Evolutionary conservation across 30 jellyfish, hydroid and myxozoan genomes (phyloP), one percentile per base, ranked within the genome.

Genomic region (Aurelia coerulea): DNA sequence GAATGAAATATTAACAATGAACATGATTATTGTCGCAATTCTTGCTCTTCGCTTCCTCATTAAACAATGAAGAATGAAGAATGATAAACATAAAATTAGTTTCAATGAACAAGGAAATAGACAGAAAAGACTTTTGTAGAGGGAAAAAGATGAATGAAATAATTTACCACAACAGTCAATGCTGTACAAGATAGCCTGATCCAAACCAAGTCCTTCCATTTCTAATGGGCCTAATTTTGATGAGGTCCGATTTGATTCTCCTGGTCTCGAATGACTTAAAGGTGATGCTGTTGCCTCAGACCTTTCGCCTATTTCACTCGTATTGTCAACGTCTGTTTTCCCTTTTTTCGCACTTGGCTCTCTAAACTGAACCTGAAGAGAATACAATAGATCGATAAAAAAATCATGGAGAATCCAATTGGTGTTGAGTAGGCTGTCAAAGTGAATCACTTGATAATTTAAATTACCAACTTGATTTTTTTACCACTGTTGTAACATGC

Each of bases 81-180:
- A 46, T 2, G 14, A 46, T 46, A 46, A 9, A 46, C 1, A 46
- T 46, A 13, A 7, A 46, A 1, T 6, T 46, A 46, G 15, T 46
- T 46, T 1, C 56, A 46, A 46, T 46, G 13, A 0, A 46, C 8
- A 0, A 7, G 13, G 0, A 46, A 46, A 46, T 14, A 6, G 56
- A 46, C 56, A 46, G 56, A 9, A 46, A 6, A 46, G 56, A 46
- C 56, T 46, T 5, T 46, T 46, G 56, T 9, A 50, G 35, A 41
- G 17, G 42, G 58, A 51, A 29, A 19, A 58, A 2, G 60, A 53
- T 29, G 84, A 67, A 65, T 52, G 14, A 31, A 84, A 50, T 3
- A 42, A 9, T 91, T 19, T 88, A 94, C 98, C 96, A 79, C 98
- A 94, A 41, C 89, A 74, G 1, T 89, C 97, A 4, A 94, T 94